Conservation (phyloP, 2,797 vertebrate species). For the Cynopterus sphinx region DNA sequence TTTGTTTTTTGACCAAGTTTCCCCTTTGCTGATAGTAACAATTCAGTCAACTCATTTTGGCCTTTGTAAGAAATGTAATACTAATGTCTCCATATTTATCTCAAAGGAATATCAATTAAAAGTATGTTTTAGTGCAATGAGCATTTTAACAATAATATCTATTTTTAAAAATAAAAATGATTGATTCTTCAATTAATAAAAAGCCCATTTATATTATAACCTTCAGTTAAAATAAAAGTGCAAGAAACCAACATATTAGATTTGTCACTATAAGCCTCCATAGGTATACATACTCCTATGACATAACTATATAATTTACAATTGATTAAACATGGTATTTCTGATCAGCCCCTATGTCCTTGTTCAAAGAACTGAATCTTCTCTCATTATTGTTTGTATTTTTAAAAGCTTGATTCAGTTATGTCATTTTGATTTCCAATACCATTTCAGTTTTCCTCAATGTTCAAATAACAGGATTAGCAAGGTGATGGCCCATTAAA, state of each 20-base stretch:
- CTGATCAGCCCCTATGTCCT: background rate
- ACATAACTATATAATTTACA: background rate
- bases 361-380: constrained; percentile 1
- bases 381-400: background rate
- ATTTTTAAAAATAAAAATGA: background rate
- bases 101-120: background rate
- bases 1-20: background rate
- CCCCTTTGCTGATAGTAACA: constrained; percentile 10
- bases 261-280: background rate
- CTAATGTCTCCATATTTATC: background rate
- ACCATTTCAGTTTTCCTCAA: background rate
- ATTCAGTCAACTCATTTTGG: constrained; percentile 1
- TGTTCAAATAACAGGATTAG: constrained; percentile 15
- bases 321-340: constrained; percentile 11
- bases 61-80: constrained; percentile 11
- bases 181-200: background rate
- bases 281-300: background rate
- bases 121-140: constrained; percentile 6
- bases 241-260: background rate
- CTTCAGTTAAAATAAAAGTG: background rate
- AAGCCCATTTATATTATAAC: background rate
- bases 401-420: background rate
- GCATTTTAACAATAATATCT: background rate
- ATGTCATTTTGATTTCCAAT: background rate
- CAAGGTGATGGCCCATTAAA: background rate